Base-by-base conservation (phyloP, 1,140 invertebrate genomes). In the Drosophila navojoa region DNA sequence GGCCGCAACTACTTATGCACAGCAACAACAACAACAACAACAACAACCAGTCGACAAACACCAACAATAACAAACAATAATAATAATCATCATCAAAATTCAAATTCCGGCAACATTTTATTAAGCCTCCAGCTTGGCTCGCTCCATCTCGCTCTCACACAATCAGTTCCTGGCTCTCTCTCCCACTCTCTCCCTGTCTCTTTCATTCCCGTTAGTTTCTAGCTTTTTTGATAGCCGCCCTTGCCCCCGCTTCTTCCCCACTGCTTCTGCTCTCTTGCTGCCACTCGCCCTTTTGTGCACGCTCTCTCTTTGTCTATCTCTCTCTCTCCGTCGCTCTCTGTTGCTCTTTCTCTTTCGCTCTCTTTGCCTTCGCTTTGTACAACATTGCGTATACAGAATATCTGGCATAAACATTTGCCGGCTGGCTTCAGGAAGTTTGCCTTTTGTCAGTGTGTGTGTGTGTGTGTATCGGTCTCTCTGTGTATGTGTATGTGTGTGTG, bases 71-170 rank as follows among this genome's bases (percentile, higher is more conserved):
- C 29, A 50, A 10, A 16, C 11, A 60, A 60, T 42, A 52, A 67
- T 71, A 64, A 71, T 71, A 57, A 71, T 71, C 78, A 82, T 78
- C 76, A 84, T 82, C 45, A 77, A 84, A 82, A 84, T 79, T 76
- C 80, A 84, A 82, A 82, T 82, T 84, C 63, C 68, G 64, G 62
- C 71, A 73, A 61, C 79, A 79, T 79, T 81, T 79, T 63, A 68
- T 64, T 81, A 79, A 71, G n/a, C 49, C 35, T 13, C 35, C 32
- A 9, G 6, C 32, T 7, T 7, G 9, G 32, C 19, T 22, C 19
- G 1, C 19, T 22, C 19, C 19, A 22, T 10, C 32, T 42, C 40
- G 40, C 13, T 13, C 40, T 15, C 3, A 3, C 40, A 5, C 19
- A 22, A 22, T 22, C 19, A 22, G 13, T 13, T 13, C 0, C 40